Evolutionary conservation across 1,140 invertebrate species (phyloP), one percentile per base, ranked within the genome.

Genomic region (Cepaea nemoralis): DNA sequence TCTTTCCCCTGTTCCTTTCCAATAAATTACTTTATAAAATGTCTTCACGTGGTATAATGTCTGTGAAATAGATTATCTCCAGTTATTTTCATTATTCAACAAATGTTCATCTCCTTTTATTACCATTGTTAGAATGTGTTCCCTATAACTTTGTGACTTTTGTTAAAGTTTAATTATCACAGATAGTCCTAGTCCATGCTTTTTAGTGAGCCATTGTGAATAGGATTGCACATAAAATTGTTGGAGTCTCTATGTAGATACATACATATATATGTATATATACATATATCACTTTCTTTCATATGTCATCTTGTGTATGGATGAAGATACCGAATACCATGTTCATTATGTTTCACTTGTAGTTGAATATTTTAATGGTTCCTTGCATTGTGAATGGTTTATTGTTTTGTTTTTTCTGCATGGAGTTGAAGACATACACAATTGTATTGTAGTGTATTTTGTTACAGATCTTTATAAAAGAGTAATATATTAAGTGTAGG

Each of bases 191-290:
- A 63, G 59, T 31, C 59, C 27, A 31, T 19, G 2, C 24, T 63
- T 63, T 63, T 63, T 63, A 55, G 50, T 55, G 50, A 55, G 50
- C 50, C 50, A 55, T 55, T 55, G 22, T 55, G 22, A 55, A 55
- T 22, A 55, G 50, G 22, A 22, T 55, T 55, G 50, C n/a, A 8
- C 19, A 24, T 45, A 10, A 6, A 45, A 10, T 45, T 16, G 16
- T 45, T 10, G 6, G 42, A 45, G 42, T 45, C 42, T 45, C 6
- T 45, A 45, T 16, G 42, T 14, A 55, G 50, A 55, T 14, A n/a
- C n/a, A n/a, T 19, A 55, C n/a, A 55, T 55, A 55, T 55, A 19
- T 45, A 55, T 19, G n/a, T 55, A 55, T 5, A 55, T 55, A 55
- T 55, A 55, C n/a, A 55, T 55, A 55, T 24, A 55, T 19, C 22